phyloP scores from a whole-genome alignment of 2,888 invertebrate genomes.

The Drosophila colorata region DNA sequence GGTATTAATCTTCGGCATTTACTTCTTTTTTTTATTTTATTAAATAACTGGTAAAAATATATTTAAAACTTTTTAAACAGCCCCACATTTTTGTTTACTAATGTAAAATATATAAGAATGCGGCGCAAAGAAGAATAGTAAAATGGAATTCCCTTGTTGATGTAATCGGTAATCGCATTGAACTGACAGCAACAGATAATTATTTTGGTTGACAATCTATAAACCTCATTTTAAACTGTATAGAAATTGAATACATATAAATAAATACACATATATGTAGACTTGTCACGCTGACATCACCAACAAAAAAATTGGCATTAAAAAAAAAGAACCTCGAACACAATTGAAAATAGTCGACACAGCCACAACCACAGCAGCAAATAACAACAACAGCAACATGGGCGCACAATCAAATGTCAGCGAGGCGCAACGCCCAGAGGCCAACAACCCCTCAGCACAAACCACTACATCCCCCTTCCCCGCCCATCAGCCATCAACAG shows the following conservation, averaged over 20 bases:
- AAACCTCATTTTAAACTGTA: no score
- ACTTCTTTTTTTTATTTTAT: no score
- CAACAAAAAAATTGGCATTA: neutral
- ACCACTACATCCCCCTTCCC: neutral
- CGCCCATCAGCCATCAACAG: neutral
- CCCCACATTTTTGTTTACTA: no score
- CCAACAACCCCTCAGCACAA: slow-evolving; percentile 21
- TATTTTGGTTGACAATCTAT: no score
- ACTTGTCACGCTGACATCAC: slow-evolving; percentile 23
- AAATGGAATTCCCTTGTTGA: no score
- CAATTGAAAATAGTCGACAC: slow-evolving; percentile 44
- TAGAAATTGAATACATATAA: neutral
- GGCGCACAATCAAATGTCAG: slow-evolving; percentile 47
- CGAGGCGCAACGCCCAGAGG: slow-evolving; percentile 42
- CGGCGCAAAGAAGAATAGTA: no score
- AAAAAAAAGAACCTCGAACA: slow-evolving; percentile 18
- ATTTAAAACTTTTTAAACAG: no score
- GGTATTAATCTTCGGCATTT: no score
- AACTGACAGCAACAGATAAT: no score
- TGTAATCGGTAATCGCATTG: no score
- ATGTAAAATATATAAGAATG: no score
- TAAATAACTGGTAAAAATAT: no score
- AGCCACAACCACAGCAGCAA: slow-evolving; percentile 25
- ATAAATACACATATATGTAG: neutral
- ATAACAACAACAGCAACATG: slow-evolving; percentile 21